phyloP scores from a whole-genome alignment of 2,797 vertebrate species.

The Emys orbicularis region DNA sequence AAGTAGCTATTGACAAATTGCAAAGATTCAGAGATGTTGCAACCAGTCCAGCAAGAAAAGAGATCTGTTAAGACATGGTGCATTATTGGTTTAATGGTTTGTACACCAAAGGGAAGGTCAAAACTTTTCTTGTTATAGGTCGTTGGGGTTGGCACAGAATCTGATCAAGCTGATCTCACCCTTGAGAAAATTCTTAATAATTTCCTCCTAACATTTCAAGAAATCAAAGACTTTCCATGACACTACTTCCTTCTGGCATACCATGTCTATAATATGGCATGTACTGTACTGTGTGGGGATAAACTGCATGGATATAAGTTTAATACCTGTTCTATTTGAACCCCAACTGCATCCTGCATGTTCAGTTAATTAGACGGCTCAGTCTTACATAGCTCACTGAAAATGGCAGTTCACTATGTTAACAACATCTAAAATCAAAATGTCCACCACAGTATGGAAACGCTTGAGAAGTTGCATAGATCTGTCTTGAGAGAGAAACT shows the following conservation, averaged over 20 bases:
- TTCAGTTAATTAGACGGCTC: neutral
- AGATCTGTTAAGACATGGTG: conserved; percentile 40
- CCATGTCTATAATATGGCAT: neutral
- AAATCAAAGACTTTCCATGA: conserved; percentile 27
- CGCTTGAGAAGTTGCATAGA: neutral
- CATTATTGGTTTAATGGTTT: conserved; percentile 61
- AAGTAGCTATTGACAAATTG: conserved; percentile 40
- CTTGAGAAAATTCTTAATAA: conserved; percentile 29
- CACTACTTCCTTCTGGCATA: neutral
- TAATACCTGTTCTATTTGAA: neutral
- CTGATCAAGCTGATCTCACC: conserved; percentile 4
- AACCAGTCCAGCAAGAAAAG: neutral
- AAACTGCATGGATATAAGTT: neutral
- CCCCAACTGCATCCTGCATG: neutral
- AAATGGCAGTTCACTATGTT: neutral
- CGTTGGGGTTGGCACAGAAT: conserved; percentile 37
- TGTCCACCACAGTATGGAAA: neutral
- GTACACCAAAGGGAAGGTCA: conserved; percentile 35
- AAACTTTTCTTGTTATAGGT: conserved; percentile 60
- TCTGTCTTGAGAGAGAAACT: neutral
- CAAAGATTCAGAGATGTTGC: neutral
- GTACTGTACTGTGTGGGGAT: neutral
- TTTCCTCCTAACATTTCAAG: conserved; percentile 42
- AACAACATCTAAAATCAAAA: neutral
- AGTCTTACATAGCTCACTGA: neutral